phyloP scores from a whole-genome alignment of 92 coral and sea anemone genomes.

The Actinernus sp. region DNA sequence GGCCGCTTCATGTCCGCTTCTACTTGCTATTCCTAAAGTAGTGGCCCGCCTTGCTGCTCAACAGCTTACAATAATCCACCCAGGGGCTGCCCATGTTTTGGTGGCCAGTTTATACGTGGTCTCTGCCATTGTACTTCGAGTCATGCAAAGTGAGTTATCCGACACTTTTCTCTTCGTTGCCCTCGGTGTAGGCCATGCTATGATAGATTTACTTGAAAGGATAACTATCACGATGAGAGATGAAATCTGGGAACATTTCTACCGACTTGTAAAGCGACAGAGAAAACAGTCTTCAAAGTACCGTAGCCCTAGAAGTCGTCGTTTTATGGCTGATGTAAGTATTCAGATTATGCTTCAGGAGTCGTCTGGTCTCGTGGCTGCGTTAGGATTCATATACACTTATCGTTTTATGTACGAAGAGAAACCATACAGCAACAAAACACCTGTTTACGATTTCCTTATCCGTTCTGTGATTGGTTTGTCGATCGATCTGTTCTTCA shows the following conservation, averaged over 20 bases:
- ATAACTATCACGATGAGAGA: too few relatives aligned
- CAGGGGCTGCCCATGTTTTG: constrained; percentile 45
- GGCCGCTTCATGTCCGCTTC: constrained; percentile 43
- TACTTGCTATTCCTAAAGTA: constrained; percentile 53
- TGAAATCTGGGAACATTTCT: too few relatives aligned
- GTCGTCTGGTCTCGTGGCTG: constrained; percentile 51
- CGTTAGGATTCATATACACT: constrained; percentile 54
- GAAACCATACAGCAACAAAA: too few relatives aligned
- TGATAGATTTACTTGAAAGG: too few relatives aligned
- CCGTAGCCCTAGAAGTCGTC: constrained; percentile 70
- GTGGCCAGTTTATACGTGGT: constrained; percentile 40
- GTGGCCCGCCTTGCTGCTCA: constrained; percentile 45
- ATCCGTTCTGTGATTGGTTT: too few relatives aligned
- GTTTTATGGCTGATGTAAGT: constrained; percentile 73
- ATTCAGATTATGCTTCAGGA: constrained; percentile 73
- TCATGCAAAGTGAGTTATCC: constrained; percentile 73
- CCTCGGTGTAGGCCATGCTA: too few relatives aligned
- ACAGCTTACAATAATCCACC: constrained; percentile 44
- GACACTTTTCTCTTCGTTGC: constrained; percentile 49
- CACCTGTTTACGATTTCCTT: too few relatives aligned
- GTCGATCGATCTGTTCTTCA: too few relatives aligned
- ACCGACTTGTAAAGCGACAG: too few relatives aligned
- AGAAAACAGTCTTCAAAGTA: constrained; percentile 31
- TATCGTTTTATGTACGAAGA: constrained; percentile 50
- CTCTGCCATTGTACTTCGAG: constrained; percentile 52